phyloP scores from a whole-genome alignment of 2,888 invertebrate species.

The Stenolophus ochropezus region DNA sequence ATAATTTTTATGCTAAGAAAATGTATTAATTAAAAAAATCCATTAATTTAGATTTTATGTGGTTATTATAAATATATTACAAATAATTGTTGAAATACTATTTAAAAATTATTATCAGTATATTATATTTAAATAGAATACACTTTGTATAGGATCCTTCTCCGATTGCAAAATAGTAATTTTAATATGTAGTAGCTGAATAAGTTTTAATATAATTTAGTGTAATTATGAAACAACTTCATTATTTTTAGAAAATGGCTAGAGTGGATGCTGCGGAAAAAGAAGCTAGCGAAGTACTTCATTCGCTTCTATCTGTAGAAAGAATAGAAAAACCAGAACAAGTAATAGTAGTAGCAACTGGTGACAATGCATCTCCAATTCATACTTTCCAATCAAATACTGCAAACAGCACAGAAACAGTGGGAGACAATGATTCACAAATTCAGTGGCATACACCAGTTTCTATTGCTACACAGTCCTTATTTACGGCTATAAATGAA shows the following conservation, averaged over 20 bases:
- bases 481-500: conserved; percentile 71
- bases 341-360: conserved; percentile 66
- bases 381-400: conserved; percentile 69
- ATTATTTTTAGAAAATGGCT: conserved; percentile 79
- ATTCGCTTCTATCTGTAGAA: conserved; percentile 80
- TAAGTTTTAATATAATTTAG: no score
- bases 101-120: no score
- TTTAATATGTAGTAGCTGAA: no score
- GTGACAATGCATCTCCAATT: conserved; percentile 67
- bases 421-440: conserved; percentile 69
- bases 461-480: conserved; percentile 71
- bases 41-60: no score
- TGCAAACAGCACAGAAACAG: conserved; percentile 65
- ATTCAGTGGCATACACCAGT: conserved; percentile 81
- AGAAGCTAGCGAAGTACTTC: conserved; percentile 82
- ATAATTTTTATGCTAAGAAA: no score
- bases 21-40: no score
- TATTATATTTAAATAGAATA: no score
- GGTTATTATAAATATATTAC: no score
- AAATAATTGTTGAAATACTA: no score
- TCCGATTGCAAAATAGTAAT: no score
- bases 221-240: no score
- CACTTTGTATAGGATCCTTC: no score
- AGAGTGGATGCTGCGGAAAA: conserved; percentile 81
- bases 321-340: conserved; percentile 76